These are phyloP conservation scores for Zapornia atra DNA, from an alignment of 2,113 vertebrate species.

Conservation along the genomic window DNA sequence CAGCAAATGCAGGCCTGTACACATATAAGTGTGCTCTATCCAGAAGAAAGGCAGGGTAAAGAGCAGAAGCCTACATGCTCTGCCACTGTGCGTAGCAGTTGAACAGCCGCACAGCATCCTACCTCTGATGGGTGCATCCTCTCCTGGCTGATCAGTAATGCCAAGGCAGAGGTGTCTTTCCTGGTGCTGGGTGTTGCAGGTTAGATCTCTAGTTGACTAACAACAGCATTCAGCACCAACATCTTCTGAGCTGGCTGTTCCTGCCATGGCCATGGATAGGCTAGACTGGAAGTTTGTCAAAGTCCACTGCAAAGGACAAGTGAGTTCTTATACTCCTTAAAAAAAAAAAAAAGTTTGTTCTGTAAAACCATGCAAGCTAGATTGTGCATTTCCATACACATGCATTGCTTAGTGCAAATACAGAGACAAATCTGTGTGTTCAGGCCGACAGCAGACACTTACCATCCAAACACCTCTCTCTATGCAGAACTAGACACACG, in stretches of 20 bases:
- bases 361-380: not conserved
- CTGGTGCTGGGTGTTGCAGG: not conserved
- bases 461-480: not conserved
- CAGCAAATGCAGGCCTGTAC: not conserved
- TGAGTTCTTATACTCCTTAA: not conserved
- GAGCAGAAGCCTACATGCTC: accelerated
- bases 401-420: not conserved
- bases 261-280: not conserved
- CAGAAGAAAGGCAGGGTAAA: not conserved
- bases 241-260: not conserved
- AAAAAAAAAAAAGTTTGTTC: not conserved
- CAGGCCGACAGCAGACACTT: not conserved
- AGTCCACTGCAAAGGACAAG: not conserved
- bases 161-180: not conserved
- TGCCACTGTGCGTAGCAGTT: accelerated
- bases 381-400: not conserved
- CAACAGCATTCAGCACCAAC: not conserved
- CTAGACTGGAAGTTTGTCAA: not conserved
- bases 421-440: not conserved
- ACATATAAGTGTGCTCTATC: not conserved
- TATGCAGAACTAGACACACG: not conserved
- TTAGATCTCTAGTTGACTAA: not conserved
- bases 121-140: not conserved
- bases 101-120: not conserved
- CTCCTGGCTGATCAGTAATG: not conserved